A percentile compares a stretch with the other conserved stretches of the same genome.
Evolutionary conservation across 2,797 vertebrate species (phyloP).

Genomic region (Mastacembelus armatus): DNA sequence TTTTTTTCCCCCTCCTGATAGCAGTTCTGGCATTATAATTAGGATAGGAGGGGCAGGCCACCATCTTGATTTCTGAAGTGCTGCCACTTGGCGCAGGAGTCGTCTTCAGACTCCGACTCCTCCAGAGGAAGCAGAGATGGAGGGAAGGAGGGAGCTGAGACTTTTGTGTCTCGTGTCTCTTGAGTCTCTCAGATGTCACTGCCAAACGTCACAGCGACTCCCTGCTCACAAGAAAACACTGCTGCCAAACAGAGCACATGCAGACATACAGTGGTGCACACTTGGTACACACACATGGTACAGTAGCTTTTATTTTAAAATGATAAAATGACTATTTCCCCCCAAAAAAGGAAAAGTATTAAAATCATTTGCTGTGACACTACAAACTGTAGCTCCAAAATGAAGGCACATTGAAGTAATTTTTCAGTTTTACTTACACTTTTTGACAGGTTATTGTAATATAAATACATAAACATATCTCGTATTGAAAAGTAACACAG

Average conservation of each 20-base stretch:
- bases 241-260: slow-evolving; percentile 43
- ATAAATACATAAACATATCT: too few relatives aligned
- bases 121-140: slow-evolving; percentile 34
- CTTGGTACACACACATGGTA: too few relatives aligned
- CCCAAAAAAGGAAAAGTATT: too few relatives aligned
- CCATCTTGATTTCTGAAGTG: slow-evolving; percentile 78
- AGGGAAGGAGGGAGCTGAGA: slow-evolving; percentile 23
- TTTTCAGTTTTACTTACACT: too few relatives aligned
- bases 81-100: slow-evolving; percentile 75
- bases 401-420: too few relatives aligned
- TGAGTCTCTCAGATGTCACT: slow-evolving; percentile 62
- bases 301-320: too few relatives aligned
- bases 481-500: too few relatives aligned
- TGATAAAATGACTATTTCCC: not conserved
- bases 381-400: too few relatives aligned
- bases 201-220: slow-evolving; percentile 55
- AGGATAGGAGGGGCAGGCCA: slow-evolving; percentile 49
- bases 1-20: slow-evolving; percentile 20
- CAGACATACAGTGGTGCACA: not conserved
- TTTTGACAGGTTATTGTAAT: too few relatives aligned
- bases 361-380: too few relatives aligned
- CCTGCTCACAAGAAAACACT: slow-evolving; percentile 29
- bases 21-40: slow-evolving; percentile 64
- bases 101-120: slow-evolving; percentile 63
- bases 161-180: slow-evolving; percentile 58